Conservation (phyloP, 2,113 vertebrate genomes). For the Morone saxatilis region DNA sequence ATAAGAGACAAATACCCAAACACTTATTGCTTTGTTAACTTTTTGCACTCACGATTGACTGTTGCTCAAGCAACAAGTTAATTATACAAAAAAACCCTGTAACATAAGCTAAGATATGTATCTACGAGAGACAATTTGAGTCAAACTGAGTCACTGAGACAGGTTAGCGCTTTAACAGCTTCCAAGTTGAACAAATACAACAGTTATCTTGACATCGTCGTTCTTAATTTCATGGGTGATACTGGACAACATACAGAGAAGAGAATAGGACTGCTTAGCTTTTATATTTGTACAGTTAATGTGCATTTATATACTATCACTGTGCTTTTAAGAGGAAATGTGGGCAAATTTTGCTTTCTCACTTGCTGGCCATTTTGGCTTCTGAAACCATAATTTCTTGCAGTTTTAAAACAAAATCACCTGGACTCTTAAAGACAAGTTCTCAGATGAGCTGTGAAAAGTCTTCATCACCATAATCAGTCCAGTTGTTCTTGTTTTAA, state of each 20-base stretch:
- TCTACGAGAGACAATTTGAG: constrained; percentile 65
- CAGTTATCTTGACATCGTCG: constrained; percentile 71
- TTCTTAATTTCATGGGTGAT: constrained; percentile 54
- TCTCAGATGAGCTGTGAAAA: constrained; percentile 9
- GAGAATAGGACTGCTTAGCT: constrained; percentile 48
- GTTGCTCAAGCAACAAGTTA: constrained; percentile 71
- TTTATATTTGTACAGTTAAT: constrained; percentile 41
- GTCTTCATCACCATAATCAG: neutral
- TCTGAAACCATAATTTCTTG: constrained; percentile 18
- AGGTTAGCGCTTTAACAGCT: constrained; percentile 65
- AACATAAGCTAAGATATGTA: constrained; percentile 77
- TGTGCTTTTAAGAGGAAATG: constrained; percentile 63
- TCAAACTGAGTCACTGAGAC: constrained; percentile 73
- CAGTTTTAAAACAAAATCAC: constrained; percentile 15
- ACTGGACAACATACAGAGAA: constrained; percentile 55
- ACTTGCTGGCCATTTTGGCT: constrained; percentile 8
- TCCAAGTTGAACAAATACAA: constrained; percentile 58
- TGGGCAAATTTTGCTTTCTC: constrained; percentile 2
- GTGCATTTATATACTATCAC: constrained; percentile 41
- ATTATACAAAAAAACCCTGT: constrained; percentile 82
- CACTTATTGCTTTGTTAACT: constrained; percentile 87
- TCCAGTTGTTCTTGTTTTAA: constrained; percentile 20
- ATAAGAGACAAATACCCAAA: constrained; percentile 71
- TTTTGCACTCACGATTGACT: constrained; percentile 80
- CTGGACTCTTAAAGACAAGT: neutral